Evolutionary conservation across 2,797 vertebrate genomes (phyloP), one percentile per base, ranked within the genome.

Genomic region (Neomorphus geoffroyi): DNA sequence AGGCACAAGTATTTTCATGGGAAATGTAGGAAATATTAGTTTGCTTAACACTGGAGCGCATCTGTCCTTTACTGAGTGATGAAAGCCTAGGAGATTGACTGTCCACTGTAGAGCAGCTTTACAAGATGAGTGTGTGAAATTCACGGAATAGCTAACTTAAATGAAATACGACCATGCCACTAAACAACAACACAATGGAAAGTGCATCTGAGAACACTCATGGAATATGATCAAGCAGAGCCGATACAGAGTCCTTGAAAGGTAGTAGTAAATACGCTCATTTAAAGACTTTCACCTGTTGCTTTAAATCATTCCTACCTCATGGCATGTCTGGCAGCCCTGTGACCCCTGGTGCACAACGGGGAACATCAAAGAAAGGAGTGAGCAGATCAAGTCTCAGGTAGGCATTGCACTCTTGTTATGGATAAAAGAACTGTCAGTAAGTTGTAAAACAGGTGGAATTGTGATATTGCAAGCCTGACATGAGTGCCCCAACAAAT

Each of bases 201-300:
- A 95, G 88, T 93, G 88, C 95, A 90, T 95, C 81, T 92, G 96
- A 95, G 94, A 96, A 83, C 7, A 13, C 53, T 89, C 24, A 10
- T 66, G 94, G 88, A 95, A 97, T 87, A 96, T 0, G 74, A 96
- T 94, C 95, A 62, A 94, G 95, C 92, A 88, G 81, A 80, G 92
- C 93, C 77, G 88, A 95, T 92, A 67, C 33, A 57, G 57, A 88
- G 85, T 80, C 93, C 90, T 95, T 95, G 94, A 94, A 96, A 97
- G 79, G 85, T 94, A 73, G 92, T 86, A 90, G 87, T 91, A 97
- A 97, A 96, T 93, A 92, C 72, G 83, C 82, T 91, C 75, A 48
- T 94, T 95, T 94, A 94, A 97, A 94, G 96, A 95, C 95, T 97
- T 97, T 97, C 97, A 98, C 97, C 97, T 98, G 97, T 96, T 97